phyloP scores from a whole-genome alignment of 2,797 vertebrate species.

The Macrochelys suwanniensis region DNA sequence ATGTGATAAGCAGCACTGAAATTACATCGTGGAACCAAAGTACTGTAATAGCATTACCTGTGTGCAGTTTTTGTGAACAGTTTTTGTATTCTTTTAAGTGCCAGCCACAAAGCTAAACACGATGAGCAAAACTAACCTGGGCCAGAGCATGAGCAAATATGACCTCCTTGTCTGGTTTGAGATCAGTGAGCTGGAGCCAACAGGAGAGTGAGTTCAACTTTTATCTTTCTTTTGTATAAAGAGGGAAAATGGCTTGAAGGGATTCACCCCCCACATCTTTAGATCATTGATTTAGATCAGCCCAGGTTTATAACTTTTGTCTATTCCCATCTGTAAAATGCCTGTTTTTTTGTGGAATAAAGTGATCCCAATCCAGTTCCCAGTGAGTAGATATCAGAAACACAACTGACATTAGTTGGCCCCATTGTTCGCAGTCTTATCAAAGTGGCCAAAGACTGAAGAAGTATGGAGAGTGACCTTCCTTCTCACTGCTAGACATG shows the following conservation, averaged over 20 bases:
- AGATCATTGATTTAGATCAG: neutral
- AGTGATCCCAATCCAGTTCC: neutral
- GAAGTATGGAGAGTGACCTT: neutral
- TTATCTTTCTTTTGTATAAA: neutral
- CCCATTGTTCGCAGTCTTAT: neutral
- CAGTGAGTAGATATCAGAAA: neutral
- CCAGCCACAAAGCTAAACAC: constrained; percentile 97
- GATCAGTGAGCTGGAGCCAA: constrained; percentile 99
- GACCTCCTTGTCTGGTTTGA: constrained; percentile 99
- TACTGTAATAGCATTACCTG: neutral
- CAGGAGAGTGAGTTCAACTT: constrained; percentile 93
- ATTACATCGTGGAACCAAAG: neutral
- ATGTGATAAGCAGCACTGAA: neutral
- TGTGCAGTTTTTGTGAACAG: neutral
- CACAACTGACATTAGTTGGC: neutral
- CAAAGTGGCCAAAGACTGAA: neutral
- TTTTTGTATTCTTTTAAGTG: constrained; percentile 81
- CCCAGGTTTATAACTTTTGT: neutral
- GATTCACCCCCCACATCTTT: neutral
- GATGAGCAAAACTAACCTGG: constrained; percentile 94
- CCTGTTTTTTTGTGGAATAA: neutral
- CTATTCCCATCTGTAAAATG: accelerated
- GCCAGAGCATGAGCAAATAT: constrained; percentile 98
- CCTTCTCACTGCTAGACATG: neutral
- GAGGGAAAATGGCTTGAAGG: neutral